Evolutionary conservation across 1,140 invertebrate species (phyloP), one percentile per base, ranked within the genome.

Genomic region (Saccostrea glomerata): DNA sequence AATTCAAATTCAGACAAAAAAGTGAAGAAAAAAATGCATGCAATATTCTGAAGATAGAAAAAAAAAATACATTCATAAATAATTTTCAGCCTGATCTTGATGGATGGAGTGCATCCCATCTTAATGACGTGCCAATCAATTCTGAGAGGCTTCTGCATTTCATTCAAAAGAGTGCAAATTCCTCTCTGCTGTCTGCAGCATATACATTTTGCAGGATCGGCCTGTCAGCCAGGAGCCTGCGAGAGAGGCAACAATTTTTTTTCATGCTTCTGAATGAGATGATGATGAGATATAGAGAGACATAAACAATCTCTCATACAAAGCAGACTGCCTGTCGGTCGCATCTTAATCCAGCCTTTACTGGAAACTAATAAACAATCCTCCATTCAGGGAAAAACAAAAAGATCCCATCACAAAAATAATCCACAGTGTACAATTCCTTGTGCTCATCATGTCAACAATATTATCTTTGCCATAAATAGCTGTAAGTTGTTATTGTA

Each of bases 21-120:
- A 0, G 30, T 36, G 30, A 36, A 63, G 17, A 20, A 6, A 63
- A 63, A 63, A 20, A 17, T 63, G 58, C n/a, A n/a, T n/a, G 15
- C 6, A 17, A 63, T 63, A 63, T 63, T 63, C 58, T 63, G 15
- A 63, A 63, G 58, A 20, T 63, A 63, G 17, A 63, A 63, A 63
- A 63, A 63, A 63, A 63, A 63, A 63, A 63, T n/a, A n/a, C n/a
- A n/a, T 63, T 63, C n/a, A 63, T 63, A 63, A 63, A 63, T 63
- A 63, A 77, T 77, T 47, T 77, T 77, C 23, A 36, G 13, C 17
- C 60, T 66, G 60, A 66, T n/a, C 60, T n/a, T 66, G 60, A 66
- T 66, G 60, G 70, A 77, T 77, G 70, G 30, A 77, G 70, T 77
- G 70, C 70, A 77, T 77, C 25, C 70, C 60, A 66, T n/a, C 60